Evolutionary conservation across 2,113 vertebrate genomes (phyloP).

Genomic region (Bathybates hornii): DNA sequence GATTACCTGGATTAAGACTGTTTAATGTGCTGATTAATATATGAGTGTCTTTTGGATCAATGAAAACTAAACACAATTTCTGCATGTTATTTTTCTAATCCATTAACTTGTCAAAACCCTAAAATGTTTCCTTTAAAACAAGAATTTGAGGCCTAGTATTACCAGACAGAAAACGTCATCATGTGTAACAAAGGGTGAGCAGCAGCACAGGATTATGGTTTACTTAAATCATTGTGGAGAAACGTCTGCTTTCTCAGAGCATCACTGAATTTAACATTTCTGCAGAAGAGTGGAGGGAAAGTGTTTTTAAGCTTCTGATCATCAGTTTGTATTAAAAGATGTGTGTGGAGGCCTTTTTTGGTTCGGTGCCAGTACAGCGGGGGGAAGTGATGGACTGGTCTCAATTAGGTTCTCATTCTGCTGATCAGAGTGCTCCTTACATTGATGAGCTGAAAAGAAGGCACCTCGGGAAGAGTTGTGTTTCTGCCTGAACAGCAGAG

Average conservation of each 20-base stretch:
- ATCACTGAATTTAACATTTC: not conserved
- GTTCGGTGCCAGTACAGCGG: not conserved
- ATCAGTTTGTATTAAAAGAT: not conserved
- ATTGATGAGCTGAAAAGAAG: not conserved
- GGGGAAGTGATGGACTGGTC: not conserved
- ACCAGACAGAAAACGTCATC: not conserved
- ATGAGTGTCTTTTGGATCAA: not conserved
- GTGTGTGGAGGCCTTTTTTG: not conserved
- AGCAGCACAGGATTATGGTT: not conserved
- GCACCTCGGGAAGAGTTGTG: not conserved
- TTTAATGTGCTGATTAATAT: not conserved
- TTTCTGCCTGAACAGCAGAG: not conserved
- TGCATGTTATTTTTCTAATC: not conserved
- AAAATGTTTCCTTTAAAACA: not conserved
- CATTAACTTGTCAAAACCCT: not conserved
- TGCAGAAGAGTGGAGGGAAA: not conserved
- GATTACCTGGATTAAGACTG: not conserved
- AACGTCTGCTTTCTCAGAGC: not conserved
- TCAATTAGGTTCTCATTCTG: not conserved
- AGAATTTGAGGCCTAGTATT: not conserved
- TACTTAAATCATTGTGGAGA: not conserved
- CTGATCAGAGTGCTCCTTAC: not conserved
- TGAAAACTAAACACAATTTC: not conserved
- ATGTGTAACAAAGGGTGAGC: not conserved
- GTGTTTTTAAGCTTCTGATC: not conserved